Percentiles rank a stretch among this genome's conserved stretches.
Evolutionary conservation across 2,113 vertebrate species (phyloP).

Genomic region (Indri indri): DNA sequence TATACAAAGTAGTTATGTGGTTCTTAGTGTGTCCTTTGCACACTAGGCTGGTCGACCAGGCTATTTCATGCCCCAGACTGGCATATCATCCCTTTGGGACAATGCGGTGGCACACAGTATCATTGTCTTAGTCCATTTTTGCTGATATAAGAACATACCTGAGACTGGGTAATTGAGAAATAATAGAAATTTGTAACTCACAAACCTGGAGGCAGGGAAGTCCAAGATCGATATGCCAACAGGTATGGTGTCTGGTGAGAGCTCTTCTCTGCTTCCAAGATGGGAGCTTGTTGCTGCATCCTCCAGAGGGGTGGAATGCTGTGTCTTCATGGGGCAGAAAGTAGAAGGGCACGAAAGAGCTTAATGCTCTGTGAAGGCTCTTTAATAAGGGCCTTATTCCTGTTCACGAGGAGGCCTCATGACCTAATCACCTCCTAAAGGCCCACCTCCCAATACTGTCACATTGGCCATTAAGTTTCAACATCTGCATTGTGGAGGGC

Average conservation of each 20-base stretch:
- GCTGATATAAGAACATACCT: not conserved
- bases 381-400: not conserved
- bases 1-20: not conserved
- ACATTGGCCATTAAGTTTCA: not conserved
- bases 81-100: fast-evolving
- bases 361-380: not conserved
- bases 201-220: not conserved
- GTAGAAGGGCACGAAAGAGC: not conserved
- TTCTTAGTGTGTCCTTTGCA: not conserved
- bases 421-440: not conserved
- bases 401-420: not conserved
- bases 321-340: not conserved
- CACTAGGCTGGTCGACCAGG: not conserved
- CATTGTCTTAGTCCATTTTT: not conserved
- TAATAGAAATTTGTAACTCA: not conserved
- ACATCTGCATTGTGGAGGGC: not conserved
- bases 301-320: not conserved
- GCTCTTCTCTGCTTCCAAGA: not conserved
- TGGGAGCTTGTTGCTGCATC: not conserved
- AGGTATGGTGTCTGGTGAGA: not conserved
- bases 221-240: not conserved
- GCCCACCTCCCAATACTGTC: not conserved
- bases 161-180: not conserved
- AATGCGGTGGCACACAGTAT: fast-evolving
- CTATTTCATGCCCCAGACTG: not conserved